phyloP scores from a whole-genome alignment of 2,113 vertebrate genomes.

The Megaceryle torquata region DNA sequence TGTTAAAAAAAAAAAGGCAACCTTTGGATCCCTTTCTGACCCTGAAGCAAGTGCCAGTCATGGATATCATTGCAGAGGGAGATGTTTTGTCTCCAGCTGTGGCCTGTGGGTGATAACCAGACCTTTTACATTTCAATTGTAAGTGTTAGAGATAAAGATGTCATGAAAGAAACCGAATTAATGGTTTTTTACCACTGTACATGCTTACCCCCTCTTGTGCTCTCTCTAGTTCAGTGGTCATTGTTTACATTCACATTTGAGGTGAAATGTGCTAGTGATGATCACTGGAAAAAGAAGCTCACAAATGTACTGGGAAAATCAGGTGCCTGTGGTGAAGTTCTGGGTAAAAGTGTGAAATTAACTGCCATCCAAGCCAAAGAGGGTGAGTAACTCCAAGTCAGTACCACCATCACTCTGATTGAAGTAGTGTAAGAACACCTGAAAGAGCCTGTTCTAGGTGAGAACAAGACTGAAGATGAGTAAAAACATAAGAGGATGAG shows the following conservation, averaged over 20 bases:
- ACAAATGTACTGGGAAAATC: conserved; percentile 14
- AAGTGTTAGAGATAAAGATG: conserved; percentile 11
- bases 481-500: conserved; percentile 25
- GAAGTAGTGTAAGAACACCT: conserved; percentile 65
- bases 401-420: conserved; percentile 68
- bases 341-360: conserved; percentile 73
- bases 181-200: not conserved
- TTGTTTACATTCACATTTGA: conserved; percentile 51
- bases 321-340: conserved; percentile 55
- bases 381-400: conserved; percentile 25
- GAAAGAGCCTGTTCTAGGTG: conserved; percentile 51
- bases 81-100: conserved; percentile 13
- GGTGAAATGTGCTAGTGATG: conserved; percentile 24
- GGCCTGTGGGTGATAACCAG: not conserved
- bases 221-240: not conserved
- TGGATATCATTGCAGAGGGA: not conserved
- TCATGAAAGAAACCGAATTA: conserved; percentile 4
- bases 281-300: conserved; percentile 19
- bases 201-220: not conserved
- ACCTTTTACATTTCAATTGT: conserved; percentile 15
- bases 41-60: not conserved
- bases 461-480: conserved; percentile 40
- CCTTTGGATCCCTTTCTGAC: not conserved
- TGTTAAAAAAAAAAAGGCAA: not conserved
- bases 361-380: conserved; percentile 47